Evolutionary conservation across 2,113 vertebrate genomes (phyloP).

Genomic region (Chamaetylas fuelleborni): DNA sequence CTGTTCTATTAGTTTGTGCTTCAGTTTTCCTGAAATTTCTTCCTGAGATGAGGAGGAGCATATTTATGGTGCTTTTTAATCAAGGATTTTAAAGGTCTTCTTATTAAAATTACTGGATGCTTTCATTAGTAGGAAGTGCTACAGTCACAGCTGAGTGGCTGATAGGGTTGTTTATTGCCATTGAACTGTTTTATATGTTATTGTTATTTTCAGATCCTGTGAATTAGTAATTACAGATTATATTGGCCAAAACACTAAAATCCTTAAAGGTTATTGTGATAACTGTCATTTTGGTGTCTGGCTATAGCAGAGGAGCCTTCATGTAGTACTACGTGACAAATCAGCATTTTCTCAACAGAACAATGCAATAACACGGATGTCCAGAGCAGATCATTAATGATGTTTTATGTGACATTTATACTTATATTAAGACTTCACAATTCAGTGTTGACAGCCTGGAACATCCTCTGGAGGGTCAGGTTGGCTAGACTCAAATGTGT

Average conservation of each 20-base stretch:
- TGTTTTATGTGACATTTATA: not conserved
- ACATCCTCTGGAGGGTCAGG: not conserved
- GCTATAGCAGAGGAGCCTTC: not conserved
- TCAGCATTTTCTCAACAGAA: not conserved
- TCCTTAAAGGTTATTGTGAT: not conserved
- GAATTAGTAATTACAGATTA: not conserved
- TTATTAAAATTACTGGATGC: not conserved
- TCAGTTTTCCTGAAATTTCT: not conserved
- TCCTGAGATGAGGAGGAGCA: not conserved
- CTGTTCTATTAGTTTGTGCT: not conserved
- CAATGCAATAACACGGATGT: fast-evolving
- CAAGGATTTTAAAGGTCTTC: not conserved
- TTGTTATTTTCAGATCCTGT: not conserved
- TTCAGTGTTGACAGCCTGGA: not conserved
- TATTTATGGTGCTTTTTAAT: not conserved
- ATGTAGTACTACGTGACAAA: not conserved
- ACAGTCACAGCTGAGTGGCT: not conserved
- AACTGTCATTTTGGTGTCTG: not conserved
- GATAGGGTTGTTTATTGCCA: not conserved
- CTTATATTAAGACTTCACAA: not conserved
- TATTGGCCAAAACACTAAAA: not conserved
- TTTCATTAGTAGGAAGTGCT: not conserved
- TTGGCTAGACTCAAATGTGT: not conserved
- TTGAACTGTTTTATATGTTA: not conserved
- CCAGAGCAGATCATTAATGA: not conserved